These are phyloP conservation scores for Asbolus verrucosus DNA, from an alignment of 1,140 invertebrate genomes.

Conservation along the genomic window DNA sequence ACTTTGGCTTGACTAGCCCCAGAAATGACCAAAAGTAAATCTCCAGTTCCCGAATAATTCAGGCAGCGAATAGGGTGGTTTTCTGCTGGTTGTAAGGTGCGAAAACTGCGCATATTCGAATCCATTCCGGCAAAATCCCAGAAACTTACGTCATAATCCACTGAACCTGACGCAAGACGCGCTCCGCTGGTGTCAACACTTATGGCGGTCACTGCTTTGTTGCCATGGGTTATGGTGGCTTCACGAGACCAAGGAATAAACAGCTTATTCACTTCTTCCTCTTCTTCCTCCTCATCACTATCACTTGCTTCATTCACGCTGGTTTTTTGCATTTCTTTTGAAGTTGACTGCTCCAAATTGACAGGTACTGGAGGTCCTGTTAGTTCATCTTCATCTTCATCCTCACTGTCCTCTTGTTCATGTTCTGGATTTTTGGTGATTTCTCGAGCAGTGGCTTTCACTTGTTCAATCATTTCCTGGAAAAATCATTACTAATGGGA, in stretches of 20 bases:
- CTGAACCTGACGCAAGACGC: slow-evolving; percentile 87
- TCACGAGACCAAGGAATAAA: slow-evolving; percentile 85
- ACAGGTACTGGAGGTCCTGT: slow-evolving; percentile 73
- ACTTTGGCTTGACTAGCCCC: slow-evolving; percentile 94
- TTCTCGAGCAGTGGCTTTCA: slow-evolving; percentile 66
- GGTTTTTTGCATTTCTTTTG: neutral
- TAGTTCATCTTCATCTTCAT: slow-evolving; percentile 68
- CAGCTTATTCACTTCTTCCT: slow-evolving; percentile 66
- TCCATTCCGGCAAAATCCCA: slow-evolving; percentile 99
- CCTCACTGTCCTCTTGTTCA: slow-evolving; percentile 56
- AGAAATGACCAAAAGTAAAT: slow-evolving; percentile 93
- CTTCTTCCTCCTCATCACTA: slow-evolving; percentile 68
- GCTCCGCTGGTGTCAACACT: slow-evolving; percentile 93
- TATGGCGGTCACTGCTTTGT: slow-evolving; percentile 87
- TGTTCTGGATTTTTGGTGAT: slow-evolving; percentile 56
- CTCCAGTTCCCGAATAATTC: slow-evolving; percentile 94
- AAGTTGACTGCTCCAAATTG: slow-evolving; percentile 43
- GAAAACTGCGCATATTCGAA: slow-evolving; percentile 87
- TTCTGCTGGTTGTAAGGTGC: slow-evolving; percentile 93
- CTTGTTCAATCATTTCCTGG: slow-evolving; percentile 67
- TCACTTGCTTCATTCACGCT: slow-evolving; percentile 3
- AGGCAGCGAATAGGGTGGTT: slow-evolving; percentile 93
- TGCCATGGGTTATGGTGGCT: slow-evolving; percentile 87
- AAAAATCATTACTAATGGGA: too few relatives aligned
- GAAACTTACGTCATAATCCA: slow-evolving; percentile 96